Base-by-base conservation (phyloP, 2,888 invertebrate species). In the Agonopterix alstromeriana region DNA sequence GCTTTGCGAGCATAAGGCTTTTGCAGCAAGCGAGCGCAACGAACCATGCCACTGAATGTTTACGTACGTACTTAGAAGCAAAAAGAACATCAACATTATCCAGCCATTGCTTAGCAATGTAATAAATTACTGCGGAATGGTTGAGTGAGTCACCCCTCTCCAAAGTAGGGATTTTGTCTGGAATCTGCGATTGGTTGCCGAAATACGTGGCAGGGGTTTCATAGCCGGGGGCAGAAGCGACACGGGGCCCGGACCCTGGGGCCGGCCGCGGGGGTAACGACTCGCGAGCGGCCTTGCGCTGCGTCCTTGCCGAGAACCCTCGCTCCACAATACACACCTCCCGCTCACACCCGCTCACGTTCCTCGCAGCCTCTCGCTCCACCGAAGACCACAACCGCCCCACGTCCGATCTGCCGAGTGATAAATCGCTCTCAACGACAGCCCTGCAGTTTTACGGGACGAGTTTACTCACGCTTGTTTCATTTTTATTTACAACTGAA, bases 221-320 rank as follows among this genome's bases (percentile, higher is more conserved):
- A 48, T 50, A 52, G 54, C 54, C 45, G 56, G 55, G 60, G 63
- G 62, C 55, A 57, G 51, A 55, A 55, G 55, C 57, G 58, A 58
- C 61, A 54, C 57, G 58, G 66, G 17, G 17, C 17, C 17, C 3
- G 17, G 27, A 27, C 5, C 27, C 27, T 27, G 27, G 27, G 27
- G 27, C 27, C 27, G 27, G 27, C 7, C 27, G 27, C 27, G 27
- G 27, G 27, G 70, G 66, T 70, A 75, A 77, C 68, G 69, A 74
- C 73, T 72, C 67, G 59, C 57, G 58, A 61, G 67, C 77, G 85
- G 70, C 87, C 87, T 86, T 87, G 86, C 77, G 56, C 61, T 48
- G 60, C 83, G 86, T 81, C 86, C 86, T 86, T 87, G 85, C 75
- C 62, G 69, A 68, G 69, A 69, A 67, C 70, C 70, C 65, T 70